Base-by-base conservation (phyloP, 2,888 invertebrate species). In the Kuschelorhynchus macadamiae region DNA sequence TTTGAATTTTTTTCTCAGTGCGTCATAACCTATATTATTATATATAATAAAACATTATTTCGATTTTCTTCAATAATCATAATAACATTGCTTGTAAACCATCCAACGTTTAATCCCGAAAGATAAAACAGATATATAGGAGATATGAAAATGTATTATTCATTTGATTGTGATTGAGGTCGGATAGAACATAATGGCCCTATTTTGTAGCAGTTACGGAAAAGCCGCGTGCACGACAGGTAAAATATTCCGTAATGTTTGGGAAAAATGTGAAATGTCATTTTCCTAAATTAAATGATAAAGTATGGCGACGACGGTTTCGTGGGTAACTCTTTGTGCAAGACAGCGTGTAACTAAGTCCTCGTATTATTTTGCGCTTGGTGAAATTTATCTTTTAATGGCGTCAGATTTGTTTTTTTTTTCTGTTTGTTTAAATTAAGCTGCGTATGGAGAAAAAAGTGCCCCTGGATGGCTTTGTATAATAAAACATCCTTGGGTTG, bases 181-280 rank as follows among this genome's bases (percentile, higher is more conserved):
- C 21, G 39, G 39, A 21, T 21, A 36, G 36, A 7, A 25, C 25
- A 25, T 25, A 25, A 16, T 36, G 36, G 12, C 36, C 36, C 36
- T 36, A 41, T 32, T 50, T 47, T 30, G 9, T 59, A 8, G 17
- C 25, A 32, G 14, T n/a, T 18, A 25, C 50, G 36, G 0, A 12
- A 7, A 25, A 50, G 18, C 60, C 50, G 32, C 50, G 49, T 41
- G 21, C 49, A 30, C 42, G 60, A 60, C 60, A 60, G 60, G 60
- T 61, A 61, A 61, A 61, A 61, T 41, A 61, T 61, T 21, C 50
- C 49, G 42, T 42, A 17, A 25, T 32, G 42, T 50, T 47, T 17
- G 33, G 39, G 50, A 52, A 60, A 61, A 61, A 61, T 61, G 50
- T 50, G 41, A 52, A 41, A 61, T 36, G 60, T 50, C 60, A 61